Evolutionary conservation across 2,797 vertebrate genomes (phyloP).

Genomic region (Prunella strophiata): DNA sequence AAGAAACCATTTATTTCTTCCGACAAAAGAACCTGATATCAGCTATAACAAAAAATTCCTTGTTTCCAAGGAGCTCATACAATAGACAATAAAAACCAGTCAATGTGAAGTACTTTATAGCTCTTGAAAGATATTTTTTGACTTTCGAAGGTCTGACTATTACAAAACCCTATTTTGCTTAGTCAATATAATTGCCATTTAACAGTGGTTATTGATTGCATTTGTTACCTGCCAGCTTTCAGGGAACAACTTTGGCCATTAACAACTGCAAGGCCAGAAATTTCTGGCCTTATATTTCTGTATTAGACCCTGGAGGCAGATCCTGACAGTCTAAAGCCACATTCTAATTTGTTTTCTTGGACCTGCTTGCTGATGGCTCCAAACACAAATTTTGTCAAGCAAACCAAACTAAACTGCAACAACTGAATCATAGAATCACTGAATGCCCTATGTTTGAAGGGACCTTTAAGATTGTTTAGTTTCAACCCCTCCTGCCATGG

Average conservation of each 20-base stretch:
- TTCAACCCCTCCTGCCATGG: background rate
- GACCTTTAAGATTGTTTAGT: background rate
- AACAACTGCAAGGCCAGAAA: background rate
- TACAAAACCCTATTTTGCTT: background rate
- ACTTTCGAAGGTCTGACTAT: background rate
- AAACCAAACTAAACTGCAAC: background rate
- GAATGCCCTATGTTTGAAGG: background rate
- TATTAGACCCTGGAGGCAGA: background rate
- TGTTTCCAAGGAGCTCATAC: background rate
- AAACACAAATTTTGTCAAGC: background rate
- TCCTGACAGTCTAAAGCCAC: background rate
- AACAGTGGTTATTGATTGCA: background rate
- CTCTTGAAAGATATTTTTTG: background rate
- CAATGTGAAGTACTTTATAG: constrained; percentile 1
- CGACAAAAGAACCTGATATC: background rate
- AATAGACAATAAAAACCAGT: background rate
- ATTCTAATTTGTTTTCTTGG: background rate
- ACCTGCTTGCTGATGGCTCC: background rate
- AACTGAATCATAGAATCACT: background rate
- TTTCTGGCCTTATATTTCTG: background rate
- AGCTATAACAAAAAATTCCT: background rate
- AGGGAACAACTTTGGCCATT: background rate
- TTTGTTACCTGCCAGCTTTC: background rate
- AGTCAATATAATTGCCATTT: constrained; percentile 31
- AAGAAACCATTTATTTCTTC: constrained; percentile 10